Percentiles rank a stretch among this genome's conserved stretches.
Evolutionary conservation across 2,113 vertebrate species (phyloP).

Genomic region (Oncorhynchus gorbuscha): DNA sequence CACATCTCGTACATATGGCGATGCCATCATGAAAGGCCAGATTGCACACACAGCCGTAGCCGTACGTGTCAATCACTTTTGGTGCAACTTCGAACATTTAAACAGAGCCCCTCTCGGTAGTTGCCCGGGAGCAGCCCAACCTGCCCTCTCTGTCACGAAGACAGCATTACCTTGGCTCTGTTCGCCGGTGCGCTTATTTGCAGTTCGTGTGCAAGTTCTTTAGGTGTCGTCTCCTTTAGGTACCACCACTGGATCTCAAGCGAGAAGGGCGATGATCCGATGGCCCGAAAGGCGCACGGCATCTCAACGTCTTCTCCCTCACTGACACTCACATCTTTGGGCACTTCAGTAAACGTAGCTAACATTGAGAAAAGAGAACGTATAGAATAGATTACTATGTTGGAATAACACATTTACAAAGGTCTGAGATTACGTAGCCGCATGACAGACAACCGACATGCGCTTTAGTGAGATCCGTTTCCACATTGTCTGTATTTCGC

Average conservation of each 20-base stretch:
- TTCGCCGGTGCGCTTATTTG: slow-evolving; percentile 80
- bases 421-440: background rate
- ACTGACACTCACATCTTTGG: slow-evolving; percentile 89
- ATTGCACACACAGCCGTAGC: background rate
- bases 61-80: background rate
- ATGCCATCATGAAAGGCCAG: background rate
- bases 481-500: background rate
- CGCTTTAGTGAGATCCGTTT: background rate
- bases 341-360: slow-evolving; percentile 94
- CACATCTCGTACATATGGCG: slow-evolving; percentile 12
- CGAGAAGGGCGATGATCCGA: slow-evolving; percentile 86
- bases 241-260: slow-evolving; percentile 98
- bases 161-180: slow-evolving; percentile 83
- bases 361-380: slow-evolving; percentile 27
- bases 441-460: background rate
- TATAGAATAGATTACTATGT: background rate
- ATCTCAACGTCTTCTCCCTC: slow-evolving; percentile 97
- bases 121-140: background rate
- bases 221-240: slow-evolving; percentile 81
- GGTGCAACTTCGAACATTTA: no score
- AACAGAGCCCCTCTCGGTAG: background rate
- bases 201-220: slow-evolving; percentile 83
- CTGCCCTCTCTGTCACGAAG: background rate
- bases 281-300: slow-evolving; percentile 92
- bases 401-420: background rate